phyloP scores from a whole-genome alignment of 1,140 invertebrate genomes.

The Drosophila prosaltans region DNA sequence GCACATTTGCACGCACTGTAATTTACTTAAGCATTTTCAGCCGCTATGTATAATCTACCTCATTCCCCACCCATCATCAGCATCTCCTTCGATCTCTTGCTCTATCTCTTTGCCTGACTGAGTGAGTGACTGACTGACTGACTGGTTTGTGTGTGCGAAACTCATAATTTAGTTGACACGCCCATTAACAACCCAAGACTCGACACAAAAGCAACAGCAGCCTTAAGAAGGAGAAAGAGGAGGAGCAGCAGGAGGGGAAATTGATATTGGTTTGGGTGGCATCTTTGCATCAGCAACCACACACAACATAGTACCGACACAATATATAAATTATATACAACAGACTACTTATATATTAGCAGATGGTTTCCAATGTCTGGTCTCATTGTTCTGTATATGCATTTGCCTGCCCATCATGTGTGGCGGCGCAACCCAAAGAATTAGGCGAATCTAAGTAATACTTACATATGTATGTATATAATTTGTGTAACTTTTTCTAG shows the following conservation, averaged over 20 bases:
- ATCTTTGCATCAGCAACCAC: slow-evolving; percentile 70
- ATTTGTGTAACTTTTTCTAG: not conserved
- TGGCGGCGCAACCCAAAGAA: not conserved
- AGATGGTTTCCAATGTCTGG: slow-evolving; percentile 9
- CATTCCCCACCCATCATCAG: slow-evolving; percentile 15
- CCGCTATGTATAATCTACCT: slow-evolving; percentile 37
- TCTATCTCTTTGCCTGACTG: slow-evolving; percentile 17
- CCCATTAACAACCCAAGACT: slow-evolving; percentile 68
- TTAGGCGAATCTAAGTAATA: not conserved
- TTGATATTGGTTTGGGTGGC: slow-evolving; percentile 61
- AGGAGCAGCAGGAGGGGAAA: slow-evolving; percentile 12
- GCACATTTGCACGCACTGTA: slow-evolving; percentile 83
- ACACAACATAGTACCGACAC: slow-evolving; percentile 65
- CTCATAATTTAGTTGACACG: slow-evolving; percentile 81
- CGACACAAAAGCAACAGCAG: slow-evolving; percentile 11
- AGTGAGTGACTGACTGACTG: slow-evolving; percentile 33
- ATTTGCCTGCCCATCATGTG: not conserved
- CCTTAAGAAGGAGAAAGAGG: slow-evolving; percentile 16
- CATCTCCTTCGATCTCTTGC: slow-evolving; percentile 29
- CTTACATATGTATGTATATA: not conserved
- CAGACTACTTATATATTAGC: not conserved
- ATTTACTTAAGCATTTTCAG: slow-evolving; percentile 81
- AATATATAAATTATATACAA: slow-evolving; percentile 75
- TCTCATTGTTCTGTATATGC: not conserved
- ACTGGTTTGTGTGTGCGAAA: slow-evolving; percentile 68